Evolutionary conservation across 2,888 invertebrate genomes (phyloP).

Genomic region (Danaus chrysippus): DNA sequence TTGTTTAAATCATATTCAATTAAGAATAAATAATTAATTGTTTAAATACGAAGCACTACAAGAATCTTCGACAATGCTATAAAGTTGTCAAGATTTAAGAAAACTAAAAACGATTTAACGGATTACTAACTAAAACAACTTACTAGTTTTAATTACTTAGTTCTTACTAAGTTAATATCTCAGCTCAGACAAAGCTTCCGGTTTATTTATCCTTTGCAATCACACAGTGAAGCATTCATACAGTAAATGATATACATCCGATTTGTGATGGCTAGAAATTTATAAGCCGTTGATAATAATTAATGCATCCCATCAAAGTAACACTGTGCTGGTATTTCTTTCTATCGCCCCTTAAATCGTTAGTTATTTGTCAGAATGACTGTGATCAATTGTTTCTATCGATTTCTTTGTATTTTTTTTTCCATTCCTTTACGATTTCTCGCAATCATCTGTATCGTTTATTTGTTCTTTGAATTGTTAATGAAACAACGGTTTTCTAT

Average conservation of each 20-base stretch:
- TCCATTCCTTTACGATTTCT: neutral
- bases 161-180: too few species aligned
- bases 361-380: slow-evolving; percentile 1
- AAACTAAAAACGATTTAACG: too few species aligned
- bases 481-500: neutral
- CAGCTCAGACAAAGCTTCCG: too few species aligned
- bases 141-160: too few species aligned
- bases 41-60: too few species aligned
- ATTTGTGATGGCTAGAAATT: neutral
- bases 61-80: too few species aligned
- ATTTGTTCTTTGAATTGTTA: neutral
- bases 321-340: neutral
- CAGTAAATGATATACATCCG: neutral
- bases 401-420: neutral
- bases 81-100: too few species aligned
- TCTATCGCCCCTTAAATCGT: neutral
- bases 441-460: neutral
- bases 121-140: too few species aligned
- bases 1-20: too few species aligned
- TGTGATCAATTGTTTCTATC: slow-evolving; percentile 1
- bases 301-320: slow-evolving; percentile 5
- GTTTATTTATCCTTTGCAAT: neutral
- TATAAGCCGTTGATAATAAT: neutral
- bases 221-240: neutral
- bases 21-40: too few species aligned